These are phyloP conservation scores for Leptonema lineaticorne DNA, from an alignment of 1,140 invertebrate genomes.

Conservation along the genomic window DNA sequence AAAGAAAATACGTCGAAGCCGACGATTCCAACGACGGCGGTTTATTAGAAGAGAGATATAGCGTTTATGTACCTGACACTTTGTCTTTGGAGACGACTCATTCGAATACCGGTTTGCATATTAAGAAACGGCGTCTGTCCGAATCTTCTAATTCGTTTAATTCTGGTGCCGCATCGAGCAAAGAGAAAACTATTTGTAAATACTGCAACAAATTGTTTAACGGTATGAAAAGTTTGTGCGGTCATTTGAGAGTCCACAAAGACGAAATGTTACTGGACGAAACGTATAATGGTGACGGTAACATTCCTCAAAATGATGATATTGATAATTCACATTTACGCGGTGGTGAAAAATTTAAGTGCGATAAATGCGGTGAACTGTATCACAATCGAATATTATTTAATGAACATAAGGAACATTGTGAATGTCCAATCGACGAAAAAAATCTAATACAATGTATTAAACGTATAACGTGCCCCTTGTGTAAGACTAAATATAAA, in stretches of 20 bases:
- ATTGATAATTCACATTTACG: background rate
- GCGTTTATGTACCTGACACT: slow-evolving; percentile 31
- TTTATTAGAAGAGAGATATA: slow-evolving; percentile 38
- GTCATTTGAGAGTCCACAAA: slow-evolving; percentile 38
- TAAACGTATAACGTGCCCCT: slow-evolving; percentile 16
- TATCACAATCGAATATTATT: slow-evolving; percentile 31
- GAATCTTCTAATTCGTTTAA: slow-evolving; percentile 21
- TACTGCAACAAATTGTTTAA: slow-evolving; percentile 47
- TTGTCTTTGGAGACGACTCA: slow-evolving; percentile 26
- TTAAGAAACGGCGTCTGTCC: slow-evolving; percentile 22
- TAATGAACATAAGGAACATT: slow-evolving; percentile 3
- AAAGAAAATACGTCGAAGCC: slow-evolving; percentile 33
- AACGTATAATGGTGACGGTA: background rate
- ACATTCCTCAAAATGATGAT: background rate
- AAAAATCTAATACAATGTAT: background rate
- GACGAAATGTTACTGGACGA: background rate
- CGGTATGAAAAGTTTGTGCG: slow-evolving; percentile 39
- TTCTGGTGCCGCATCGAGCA: slow-evolving; percentile 45
- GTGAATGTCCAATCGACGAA: background rate
- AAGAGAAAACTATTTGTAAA: slow-evolving; percentile 45
- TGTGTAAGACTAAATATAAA: slow-evolving; percentile 34
- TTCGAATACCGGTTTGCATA: background rate
- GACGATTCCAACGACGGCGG: background rate
- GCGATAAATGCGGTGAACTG: slow-evolving; percentile 50
- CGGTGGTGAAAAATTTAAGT: slow-evolving; percentile 42